Evolutionary conservation across 2,888 invertebrate genomes (phyloP), one percentile per base, ranked within the genome.

Genomic region (Lasioglossum vierecki): DNA sequence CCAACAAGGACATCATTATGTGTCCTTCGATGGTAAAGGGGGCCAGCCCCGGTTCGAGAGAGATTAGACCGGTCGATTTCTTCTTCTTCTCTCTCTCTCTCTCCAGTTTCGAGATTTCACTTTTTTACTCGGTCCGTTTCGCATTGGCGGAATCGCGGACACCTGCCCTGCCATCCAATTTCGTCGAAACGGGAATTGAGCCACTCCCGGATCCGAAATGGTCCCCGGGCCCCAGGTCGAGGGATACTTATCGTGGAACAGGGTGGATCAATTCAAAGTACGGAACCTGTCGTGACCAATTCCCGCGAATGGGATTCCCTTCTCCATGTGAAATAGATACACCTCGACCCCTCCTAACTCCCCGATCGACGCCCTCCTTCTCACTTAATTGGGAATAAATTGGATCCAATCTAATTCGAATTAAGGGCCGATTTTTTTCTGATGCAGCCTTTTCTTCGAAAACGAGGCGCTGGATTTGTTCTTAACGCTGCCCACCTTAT

Each of bases 351-450:
- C 39, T 4, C n/a, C n/a, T 57, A n/a, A 22, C 83, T 71, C 26
- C 73, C 79, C 68, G n/a, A 35, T 4, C 41, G 84, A 70, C 77
- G 78, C 73, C 83, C 80, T 84, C 76, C 80, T 85, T 84, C 82
- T 86, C 88, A 83, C 82, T 91, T 92, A 92, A 92, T 92, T 91
- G 91, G 90, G 88, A 91, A 91, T 92, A 91, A 93, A 93, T 93
- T 91, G 91, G 92, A 92, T 92, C 91, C 91, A 91, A 93, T 93
- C 91, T 90, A 89, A 90, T 91, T 91, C 90, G 89, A 92, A 93
- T 93, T 92, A 91, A 88, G 90, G 90, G 76, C 83, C 81, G 86
- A 44, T 71, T 26, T 70, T 41, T 70, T 26, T 71, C 30, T 5
- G 77, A 4, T 71, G 63, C 71, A 39, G 57, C 35, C 76, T 71